Evolutionary conservation across 2,888 invertebrate genomes (phyloP).

Genomic region (Andrena bicolor): DNA sequence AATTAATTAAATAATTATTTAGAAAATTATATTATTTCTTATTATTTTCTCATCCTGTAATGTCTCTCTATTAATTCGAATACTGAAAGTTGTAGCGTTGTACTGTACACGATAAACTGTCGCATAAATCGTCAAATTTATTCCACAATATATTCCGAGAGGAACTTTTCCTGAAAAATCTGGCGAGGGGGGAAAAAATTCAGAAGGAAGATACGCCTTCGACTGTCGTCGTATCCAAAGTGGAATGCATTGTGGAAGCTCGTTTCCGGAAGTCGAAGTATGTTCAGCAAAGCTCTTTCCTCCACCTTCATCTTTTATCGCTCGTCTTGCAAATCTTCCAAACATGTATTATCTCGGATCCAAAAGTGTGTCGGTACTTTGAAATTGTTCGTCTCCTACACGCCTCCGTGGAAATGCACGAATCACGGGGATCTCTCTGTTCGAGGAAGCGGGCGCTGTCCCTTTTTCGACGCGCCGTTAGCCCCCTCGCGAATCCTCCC

Average conservation of each 20-base stretch:
- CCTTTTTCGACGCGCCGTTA: not conserved
- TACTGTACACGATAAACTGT: too few species aligned
- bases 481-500: constrained; percentile 16
- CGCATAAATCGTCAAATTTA: too few species aligned
- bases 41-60: too few species aligned
- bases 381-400: constrained; percentile 44
- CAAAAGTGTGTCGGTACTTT: not conserved
- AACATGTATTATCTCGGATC: constrained; percentile 45
- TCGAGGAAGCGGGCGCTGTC: not conserved
- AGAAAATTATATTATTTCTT: too few species aligned
- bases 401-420: not conserved
- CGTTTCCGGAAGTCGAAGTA: constrained; percentile 50
- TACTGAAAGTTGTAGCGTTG: too few species aligned
- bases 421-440: constrained; percentile 7
- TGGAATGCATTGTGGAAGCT: constrained; percentile 18
- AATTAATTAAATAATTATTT: too few species aligned
- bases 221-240: not conserved
- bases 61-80: too few species aligned
- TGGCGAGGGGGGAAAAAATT: not conserved
- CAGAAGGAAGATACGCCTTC: not conserved
- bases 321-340: constrained; percentile 33
- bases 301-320: not conserved
- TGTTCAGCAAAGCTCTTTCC: constrained; percentile 17
- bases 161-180: not conserved
- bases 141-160: not conserved